Evolutionary conservation across 1,140 invertebrate species (phyloP), one percentile per base, ranked within the genome.

Genomic region (Drosophila ambigua): DNA sequence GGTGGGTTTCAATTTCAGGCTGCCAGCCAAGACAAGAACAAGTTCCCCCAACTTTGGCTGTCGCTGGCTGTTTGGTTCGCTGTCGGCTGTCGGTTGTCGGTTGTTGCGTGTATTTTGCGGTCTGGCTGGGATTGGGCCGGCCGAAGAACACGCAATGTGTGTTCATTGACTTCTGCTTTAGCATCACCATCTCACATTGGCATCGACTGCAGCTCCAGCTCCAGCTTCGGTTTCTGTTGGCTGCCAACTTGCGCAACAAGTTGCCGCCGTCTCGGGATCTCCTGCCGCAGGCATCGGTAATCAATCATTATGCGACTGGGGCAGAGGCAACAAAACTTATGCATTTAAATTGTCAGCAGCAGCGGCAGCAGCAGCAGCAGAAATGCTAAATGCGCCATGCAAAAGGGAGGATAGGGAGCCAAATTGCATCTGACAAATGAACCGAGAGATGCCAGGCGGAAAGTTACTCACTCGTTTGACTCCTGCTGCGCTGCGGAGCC

Each of bases 271-370:
- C 35, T 51, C 53, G 49, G 41, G 20, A 66, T 26, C 60, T 61
- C 23, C 48, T 46, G 57, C 62, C 31, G 55, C 31, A 31, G 31
- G 31, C 31, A 31, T 8, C 31, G 72, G 83, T 77, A 88, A 88
- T 88, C 83, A 88, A 88, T 88, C 83, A 88, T 79, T 79, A 73
- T 73, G 43, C 39, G 54, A 26, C 39, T 64, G 72, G 69, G 62
- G 49, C 69, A 77, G 81, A 60, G 72, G 52, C 62, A 67, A 49
- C 62, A 66, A 65, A 82, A 87, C 66, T 82, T 77, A 77, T 88
- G 83, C 84, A 89, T 89, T 88, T 83, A 88, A 88, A 89, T 88
- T 88, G 76, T 88, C 83, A 88, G 76, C 79, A 35, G 52, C 16
- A 23, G 46, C 35, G n/a, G 46, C 15, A 15, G n/a, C 5, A 16